Percentiles rank a stretch among this genome's conserved stretches.
These are phyloP conservation scores for Aix galericulata DNA, from an alignment of 2,113 vertebrate genomes.

Conservation along the genomic window DNA sequence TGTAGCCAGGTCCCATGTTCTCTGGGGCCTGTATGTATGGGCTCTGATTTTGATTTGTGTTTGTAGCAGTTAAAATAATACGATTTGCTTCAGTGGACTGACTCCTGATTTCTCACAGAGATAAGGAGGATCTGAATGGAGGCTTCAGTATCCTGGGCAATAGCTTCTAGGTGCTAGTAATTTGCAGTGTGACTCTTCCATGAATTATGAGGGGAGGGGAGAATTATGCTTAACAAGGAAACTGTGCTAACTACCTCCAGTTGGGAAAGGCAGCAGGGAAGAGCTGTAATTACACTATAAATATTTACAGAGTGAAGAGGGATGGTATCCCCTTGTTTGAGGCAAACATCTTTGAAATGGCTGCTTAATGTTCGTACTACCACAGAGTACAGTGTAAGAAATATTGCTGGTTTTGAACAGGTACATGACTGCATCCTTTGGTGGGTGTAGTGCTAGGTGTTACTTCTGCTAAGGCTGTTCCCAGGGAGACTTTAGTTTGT, in stretches of 20 bases:
- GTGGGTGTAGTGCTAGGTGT: background rate
- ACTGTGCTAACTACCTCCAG: background rate
- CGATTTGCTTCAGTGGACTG: background rate
- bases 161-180: background rate
- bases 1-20: background rate
- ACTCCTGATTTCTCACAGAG: background rate
- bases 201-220: background rate
- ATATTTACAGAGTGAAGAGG: background rate
- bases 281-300: background rate
- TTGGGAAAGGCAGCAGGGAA: background rate
- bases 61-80: background rate
- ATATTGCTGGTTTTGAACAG: background rate
- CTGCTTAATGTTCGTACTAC: background rate
- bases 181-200: background rate
- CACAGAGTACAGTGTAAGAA: background rate
- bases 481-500: background rate
- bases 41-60: background rate
- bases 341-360: background rate
- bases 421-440: background rate
- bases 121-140: background rate
- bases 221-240: background rate
- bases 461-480: background rate
- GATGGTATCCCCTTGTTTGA: background rate
- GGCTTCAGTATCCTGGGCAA: background rate
- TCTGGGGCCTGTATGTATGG: too few species aligned